A percentile compares a stretch with the other conserved stretches of the same genome.
phyloP scores from a whole-genome alignment of 2,797 vertebrate species.

The Pangasius larnaudii region DNA sequence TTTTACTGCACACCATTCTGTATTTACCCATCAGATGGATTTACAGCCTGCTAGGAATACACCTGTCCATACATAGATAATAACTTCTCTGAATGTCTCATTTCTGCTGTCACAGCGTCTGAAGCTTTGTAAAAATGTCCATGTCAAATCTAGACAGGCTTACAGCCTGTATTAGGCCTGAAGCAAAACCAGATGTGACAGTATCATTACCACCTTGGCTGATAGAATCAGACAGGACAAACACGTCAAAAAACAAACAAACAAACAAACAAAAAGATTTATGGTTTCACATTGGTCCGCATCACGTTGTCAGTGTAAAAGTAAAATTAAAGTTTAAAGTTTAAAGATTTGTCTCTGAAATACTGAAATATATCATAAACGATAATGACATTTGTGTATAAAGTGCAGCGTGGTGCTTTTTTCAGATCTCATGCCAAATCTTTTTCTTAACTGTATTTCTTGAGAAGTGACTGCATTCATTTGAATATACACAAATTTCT shows the following conservation, averaged over 20 bases:
- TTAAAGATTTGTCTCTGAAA: neutral
- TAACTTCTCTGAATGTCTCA: constrained; percentile 38
- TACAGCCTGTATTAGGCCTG: constrained; percentile 31
- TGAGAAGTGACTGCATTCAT: neutral
- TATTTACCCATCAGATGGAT: constrained; percentile 21
- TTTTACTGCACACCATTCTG: neutral
- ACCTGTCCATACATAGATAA: constrained; percentile 36
- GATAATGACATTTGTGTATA: neutral
- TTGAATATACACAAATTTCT: neutral
- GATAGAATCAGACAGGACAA: constrained; percentile 5
- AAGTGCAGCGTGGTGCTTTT: neutral
- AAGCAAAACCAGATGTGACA: constrained; percentile 53
- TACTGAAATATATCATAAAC: neutral
- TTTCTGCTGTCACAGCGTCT: constrained; percentile 33
- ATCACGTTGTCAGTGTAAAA: neutral
- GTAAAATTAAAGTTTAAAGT: neutral
- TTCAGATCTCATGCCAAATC: neutral
- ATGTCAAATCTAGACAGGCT: constrained; percentile 32
- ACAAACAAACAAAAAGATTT: neutral
- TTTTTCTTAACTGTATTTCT: neutral
- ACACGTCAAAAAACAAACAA: neutral
- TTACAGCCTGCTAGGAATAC: constrained; percentile 46
- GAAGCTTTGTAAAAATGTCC: constrained; percentile 7
- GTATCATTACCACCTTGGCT: constrained; percentile 17
- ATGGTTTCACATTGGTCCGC: too few relatives aligned